Base-by-base conservation (phyloP, 2,797 vertebrate species). In the Philypnodon macrostomus region DNA sequence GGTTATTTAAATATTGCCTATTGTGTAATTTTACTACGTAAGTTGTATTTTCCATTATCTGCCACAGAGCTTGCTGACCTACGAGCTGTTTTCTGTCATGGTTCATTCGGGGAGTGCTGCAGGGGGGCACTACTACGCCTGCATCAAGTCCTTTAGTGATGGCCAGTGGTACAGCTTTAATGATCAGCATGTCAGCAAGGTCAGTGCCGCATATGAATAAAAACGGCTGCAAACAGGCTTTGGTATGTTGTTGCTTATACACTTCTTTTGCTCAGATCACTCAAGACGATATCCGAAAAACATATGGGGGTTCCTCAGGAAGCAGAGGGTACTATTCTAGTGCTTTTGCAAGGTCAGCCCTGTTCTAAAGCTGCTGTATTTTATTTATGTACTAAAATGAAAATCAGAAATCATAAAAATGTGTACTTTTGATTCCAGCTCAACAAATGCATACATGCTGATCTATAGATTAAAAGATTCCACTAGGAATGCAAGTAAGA, bases 81-180 rank as follows among this genome's bases (percentile, higher is more conserved):
- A 97, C 87, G 97, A 99, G 75, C 92, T 99, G 45, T 99, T 99
- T 79, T 98, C 96, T 4, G 95, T 99, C 75, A 99, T 99, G 97
- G 97, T 99, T 61, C 97, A 99, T 86, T 98, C 96, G 34, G 97
- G 97, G 58, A 99, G 97, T 40, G 97, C 96, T 50, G 97, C 97
- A 18, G 97, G 97, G 42, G 97, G 97, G 48, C 97, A 99, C 85
- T 99, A 99, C 77, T 99, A 99, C n/a, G 97, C 97, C 79, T 98
- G 95, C 78, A 98, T 99, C 86, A 98, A 93, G 77, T 99, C 97
- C 37, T 99, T 98, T 53, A 93, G 86, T 65, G 97, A 99, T 48
- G 92, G 95, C 53, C 97, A 98, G 70, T 99, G 96, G 97, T 98
- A 96, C 87, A 99, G 96, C 80, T 99, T 98, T 87, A 99, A 99